Evolutionary conservation across 2,113 vertebrate genomes (phyloP), one percentile per base, ranked within the genome.

Genomic region (Aptenodytes forsteri): DNA sequence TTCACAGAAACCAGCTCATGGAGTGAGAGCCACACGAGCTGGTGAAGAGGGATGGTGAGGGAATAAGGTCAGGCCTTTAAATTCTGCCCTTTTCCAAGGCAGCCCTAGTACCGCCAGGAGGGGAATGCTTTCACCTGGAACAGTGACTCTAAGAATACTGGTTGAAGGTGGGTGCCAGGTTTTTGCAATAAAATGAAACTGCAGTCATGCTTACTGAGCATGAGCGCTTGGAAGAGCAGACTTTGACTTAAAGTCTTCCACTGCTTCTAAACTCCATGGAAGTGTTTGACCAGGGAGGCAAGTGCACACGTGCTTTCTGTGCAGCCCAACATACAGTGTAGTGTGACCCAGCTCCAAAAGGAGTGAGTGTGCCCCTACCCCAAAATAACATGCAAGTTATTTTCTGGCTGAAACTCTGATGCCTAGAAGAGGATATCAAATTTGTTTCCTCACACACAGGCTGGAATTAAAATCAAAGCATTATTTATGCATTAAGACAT

Each of bases 311-410:
- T 19, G 27, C 26, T 52, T 47, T 15, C 52, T 50, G 59, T 10
- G 61, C 52, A 50, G 44, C 34, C 36, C 21, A 6, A 1, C 2
- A 1, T 3, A 2, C 6, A 2, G 11, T 2, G 5, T 3, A 4
- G 78, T 8, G n/a, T 17, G 62, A 46, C 11, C 44, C 47, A 26
- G 42, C 64, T 55, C 62, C 55, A 3, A 13, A 26, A 22, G 56
- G 16, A 54, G 83, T 1, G 0, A 11, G 16, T 7, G 30, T 54
- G 47, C 29, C 30, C 62, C 32, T 25, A 3, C 42, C 40, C 54
- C 54, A 26, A 9, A n/a, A 13, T 27, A 32, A 49, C 5, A 1
- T 2, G 8, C 26, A 26, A 12, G 46, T 47, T 36, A 36, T 36
- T 36, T 36, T 36, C 52, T 79, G 46, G 5, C 34, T 49, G 80